Evolutionary conservation across 2,113 vertebrate genomes (phyloP).

Genomic region (Poeciliopsis retropinna): DNA sequence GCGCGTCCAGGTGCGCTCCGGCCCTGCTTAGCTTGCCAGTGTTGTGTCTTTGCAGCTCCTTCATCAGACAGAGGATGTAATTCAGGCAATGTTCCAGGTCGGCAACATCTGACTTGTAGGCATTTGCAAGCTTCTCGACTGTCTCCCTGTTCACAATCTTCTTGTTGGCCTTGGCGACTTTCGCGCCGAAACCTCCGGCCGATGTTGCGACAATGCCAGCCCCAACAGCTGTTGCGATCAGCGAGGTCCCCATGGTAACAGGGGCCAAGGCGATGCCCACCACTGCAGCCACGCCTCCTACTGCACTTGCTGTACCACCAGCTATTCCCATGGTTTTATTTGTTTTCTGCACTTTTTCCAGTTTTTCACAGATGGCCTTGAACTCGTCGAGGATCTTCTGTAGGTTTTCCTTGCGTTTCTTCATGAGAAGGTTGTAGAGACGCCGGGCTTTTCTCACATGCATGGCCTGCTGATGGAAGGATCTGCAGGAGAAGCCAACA

Average conservation of each 20-base stretch:
- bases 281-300: slow-evolving; percentile 68
- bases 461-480: slow-evolving; percentile 47
- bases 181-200: slow-evolving; percentile 64
- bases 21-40: slow-evolving; percentile 36
- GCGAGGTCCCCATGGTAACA: slow-evolving; percentile 67
- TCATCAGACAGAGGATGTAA: slow-evolving; percentile 60
- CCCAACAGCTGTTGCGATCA: slow-evolving; percentile 68
- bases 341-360: slow-evolving; percentile 69
- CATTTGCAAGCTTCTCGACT: slow-evolving; percentile 56
- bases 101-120: slow-evolving; percentile 36
- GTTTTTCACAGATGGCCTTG: slow-evolving; percentile 19
- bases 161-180: slow-evolving; percentile 46
- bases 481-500: slow-evolving; percentile 33
- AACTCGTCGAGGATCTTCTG: slow-evolving; percentile 58
- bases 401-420: slow-evolving; percentile 39
- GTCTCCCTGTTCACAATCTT: slow-evolving; percentile 34
- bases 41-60: slow-evolving; percentile 58
- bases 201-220: slow-evolving; percentile 66
- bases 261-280: slow-evolving; percentile 73
- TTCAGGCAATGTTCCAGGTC: slow-evolving; percentile 64
- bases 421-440: slow-evolving; percentile 67
- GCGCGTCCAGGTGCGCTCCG: slow-evolving; percentile 17
- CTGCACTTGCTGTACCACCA: slow-evolving; percentile 68
- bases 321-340: slow-evolving; percentile 57
- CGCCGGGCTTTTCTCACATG: slow-evolving; percentile 47